Percentiles rank a stretch among this genome's conserved stretches.
These are phyloP conservation scores for Psophia crepitans DNA, from an alignment of 2,113 vertebrate genomes.

Conservation along the genomic window DNA sequence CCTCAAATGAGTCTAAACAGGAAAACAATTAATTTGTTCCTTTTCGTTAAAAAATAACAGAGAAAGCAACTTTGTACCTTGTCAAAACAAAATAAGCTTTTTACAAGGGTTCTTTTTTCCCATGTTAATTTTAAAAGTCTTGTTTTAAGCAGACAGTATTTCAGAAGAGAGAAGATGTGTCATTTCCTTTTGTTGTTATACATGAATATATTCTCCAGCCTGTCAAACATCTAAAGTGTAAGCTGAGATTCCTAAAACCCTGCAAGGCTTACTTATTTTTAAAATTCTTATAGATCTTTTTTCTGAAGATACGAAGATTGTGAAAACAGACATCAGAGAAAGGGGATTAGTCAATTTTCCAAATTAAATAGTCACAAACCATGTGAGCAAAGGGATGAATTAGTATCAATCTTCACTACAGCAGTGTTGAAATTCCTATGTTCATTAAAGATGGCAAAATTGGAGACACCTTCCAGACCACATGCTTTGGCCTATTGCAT, in stretches of 20 bases:
- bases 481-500: not conserved
- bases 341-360: not conserved
- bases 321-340: not conserved
- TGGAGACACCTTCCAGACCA: not conserved
- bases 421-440: not conserved
- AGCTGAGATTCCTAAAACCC: not conserved
- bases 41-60: not conserved
- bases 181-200: conserved; percentile 7
- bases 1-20: not conserved
- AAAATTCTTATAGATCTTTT: not conserved
- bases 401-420: not conserved
- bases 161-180: not conserved
- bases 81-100: not conserved
- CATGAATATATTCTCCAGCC: not conserved
- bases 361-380: not conserved
- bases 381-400: not conserved
- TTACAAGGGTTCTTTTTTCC: not conserved
- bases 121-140: not conserved
- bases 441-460: not conserved
- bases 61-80: not conserved
- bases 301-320: not conserved
- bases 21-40: not conserved
- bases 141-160: not conserved
- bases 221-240: not conserved
- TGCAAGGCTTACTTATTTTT: not conserved